phyloP scores from a whole-genome alignment of 30 jellyfish, hydroid and myxozoan species.

The Turritopsis dohrnii region DNA sequence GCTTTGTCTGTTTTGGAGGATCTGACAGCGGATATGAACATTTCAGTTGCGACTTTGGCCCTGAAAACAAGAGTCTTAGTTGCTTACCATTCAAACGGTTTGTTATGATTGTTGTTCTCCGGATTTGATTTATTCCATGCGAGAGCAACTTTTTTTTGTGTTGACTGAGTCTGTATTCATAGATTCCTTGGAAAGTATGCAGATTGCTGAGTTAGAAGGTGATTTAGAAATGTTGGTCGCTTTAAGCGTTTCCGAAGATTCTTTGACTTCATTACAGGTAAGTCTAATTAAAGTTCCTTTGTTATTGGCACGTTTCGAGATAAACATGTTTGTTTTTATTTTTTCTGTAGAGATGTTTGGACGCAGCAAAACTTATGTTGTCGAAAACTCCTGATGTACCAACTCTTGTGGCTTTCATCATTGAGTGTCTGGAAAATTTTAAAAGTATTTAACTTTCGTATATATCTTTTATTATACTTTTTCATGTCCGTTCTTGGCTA shows the following conservation, averaged over 20 bases:
- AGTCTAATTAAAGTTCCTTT: too few relatives aligned
- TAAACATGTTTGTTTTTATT: neutral
- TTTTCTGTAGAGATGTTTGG: constrained; percentile 22
- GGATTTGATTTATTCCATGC: too few relatives aligned
- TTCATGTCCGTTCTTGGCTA: too few relatives aligned
- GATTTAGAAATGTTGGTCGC: constrained; percentile 54
- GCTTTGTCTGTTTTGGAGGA: constrained; percentile 48
- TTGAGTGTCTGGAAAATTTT: neutral
- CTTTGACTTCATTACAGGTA: constrained; percentile 56
- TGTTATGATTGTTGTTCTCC: neutral
- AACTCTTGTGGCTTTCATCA: neutral
- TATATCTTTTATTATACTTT: neutral
- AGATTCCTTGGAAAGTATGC: neutral
- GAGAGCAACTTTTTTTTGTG: neutral
- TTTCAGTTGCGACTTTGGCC: constrained; percentile 55
- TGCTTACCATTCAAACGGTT: constrained; percentile 33
- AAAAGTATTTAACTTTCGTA: neutral
- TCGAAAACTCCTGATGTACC: neutral
- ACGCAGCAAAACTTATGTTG: neutral
- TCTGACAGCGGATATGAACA: constrained; percentile 37
- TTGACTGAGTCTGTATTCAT: neutral
- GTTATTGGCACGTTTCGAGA: too few relatives aligned
- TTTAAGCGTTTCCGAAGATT: constrained; percentile 46
- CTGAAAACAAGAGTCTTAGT: constrained; percentile 43
- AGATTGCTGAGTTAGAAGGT: constrained; percentile 12